Evolutionary conservation across 2,888 invertebrate species (phyloP), one percentile per base, ranked within the genome.

Genomic region (Drosophila atripex): DNA sequence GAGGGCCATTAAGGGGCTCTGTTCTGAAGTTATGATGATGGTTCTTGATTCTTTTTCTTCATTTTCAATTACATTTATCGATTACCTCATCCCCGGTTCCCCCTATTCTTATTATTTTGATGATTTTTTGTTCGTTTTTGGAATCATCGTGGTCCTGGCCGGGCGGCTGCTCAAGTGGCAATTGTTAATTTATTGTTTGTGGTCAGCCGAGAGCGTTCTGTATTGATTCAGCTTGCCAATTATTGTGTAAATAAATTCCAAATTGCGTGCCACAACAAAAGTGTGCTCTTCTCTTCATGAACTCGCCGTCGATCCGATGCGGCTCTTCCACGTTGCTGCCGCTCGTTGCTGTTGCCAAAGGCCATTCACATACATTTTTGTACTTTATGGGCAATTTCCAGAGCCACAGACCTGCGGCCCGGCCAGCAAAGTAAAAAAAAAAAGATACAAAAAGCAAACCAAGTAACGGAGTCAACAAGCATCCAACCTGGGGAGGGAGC

Each of bases 191-290:
- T 82, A 87, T 87, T 71, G 79, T 70, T 87, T 85, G 71, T 55
- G 71, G 71, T 65, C 70, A 73, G 66, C 87, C 83, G 72, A 65
- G 38, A 86, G 86, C 86, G 68, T 83, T 83, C 60, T 71, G 47
- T 87, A 86, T 87, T 83, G 88, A 86, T 82, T 86, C 84, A 75
- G 73, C 69, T 86, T 86, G 88, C 88, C 88, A 83, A 83, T 83
- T 83, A 83, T 86, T 80, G 83, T 83, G 88, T 80, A 83, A 83
- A 83, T 88, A 83, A 83, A 83, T 88, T 83, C 83, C 77, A 79
- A 87, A 83, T 83, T 83, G 86, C 83, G 84, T 83, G 77, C 66
- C 59, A 65, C 87, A 84, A 70, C 52, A 66, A 43, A 72, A 72
- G 51, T 64, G 66, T 56, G 49, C 43, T 18, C 16, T 14, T n/a